Conservation (phyloP, 2,888 invertebrate genomes). For the Eudemis profundana region DNA sequence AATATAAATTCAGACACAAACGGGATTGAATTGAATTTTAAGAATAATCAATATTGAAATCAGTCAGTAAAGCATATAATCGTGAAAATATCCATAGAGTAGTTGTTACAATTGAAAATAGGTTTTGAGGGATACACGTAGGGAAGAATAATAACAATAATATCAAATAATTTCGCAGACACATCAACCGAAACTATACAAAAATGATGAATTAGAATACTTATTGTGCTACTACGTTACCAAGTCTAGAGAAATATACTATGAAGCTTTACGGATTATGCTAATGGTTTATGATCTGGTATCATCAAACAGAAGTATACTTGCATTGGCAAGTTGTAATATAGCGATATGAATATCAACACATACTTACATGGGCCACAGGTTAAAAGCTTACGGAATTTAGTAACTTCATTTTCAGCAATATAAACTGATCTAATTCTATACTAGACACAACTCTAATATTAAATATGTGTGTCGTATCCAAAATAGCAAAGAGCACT, state of each 20-base stretch:
- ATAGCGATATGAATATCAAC: background rate
- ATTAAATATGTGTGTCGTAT: too few relatives aligned
- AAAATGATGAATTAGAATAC: conserved; percentile 39
- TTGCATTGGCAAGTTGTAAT: background rate
- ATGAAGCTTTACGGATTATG: conserved; percentile 10
- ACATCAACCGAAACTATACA: conserved; percentile 44
- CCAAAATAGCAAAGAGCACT: too few relatives aligned
- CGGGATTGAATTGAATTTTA: background rate
- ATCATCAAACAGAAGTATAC: background rate
- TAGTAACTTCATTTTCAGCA: background rate
- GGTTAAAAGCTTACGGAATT: background rate
- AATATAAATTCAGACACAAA: background rate
- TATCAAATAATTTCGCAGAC: conserved; percentile 25
- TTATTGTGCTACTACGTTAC: conserved; percentile 32
- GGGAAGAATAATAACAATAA: conserved; percentile 2
- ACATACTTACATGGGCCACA: background rate
- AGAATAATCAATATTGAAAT: background rate
- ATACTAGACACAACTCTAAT: too few relatives aligned
- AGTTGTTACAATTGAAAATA: background rate
- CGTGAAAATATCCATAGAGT: background rate
- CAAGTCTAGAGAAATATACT: conserved; percentile 12
- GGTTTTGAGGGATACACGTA: background rate
- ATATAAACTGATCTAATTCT: background rate
- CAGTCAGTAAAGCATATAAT: too few relatives aligned
- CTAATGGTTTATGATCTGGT: too few relatives aligned